Evolutionary conservation across 2,113 vertebrate species (phyloP), one percentile per base, ranked within the genome.

Genomic region (Arenaria interpres): DNA sequence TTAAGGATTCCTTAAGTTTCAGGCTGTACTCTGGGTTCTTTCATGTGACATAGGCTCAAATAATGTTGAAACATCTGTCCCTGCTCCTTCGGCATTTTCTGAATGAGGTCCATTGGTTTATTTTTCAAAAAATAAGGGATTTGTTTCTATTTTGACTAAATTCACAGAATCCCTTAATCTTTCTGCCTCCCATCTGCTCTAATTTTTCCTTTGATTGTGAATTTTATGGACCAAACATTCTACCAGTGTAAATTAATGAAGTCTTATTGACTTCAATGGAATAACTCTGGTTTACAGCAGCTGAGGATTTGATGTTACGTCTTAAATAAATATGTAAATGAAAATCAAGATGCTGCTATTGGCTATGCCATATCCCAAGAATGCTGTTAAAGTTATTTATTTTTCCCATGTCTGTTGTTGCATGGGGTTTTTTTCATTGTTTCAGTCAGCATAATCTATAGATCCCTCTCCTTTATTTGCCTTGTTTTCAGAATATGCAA

Each of bases 401-500:
- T 90, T 90, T 86, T 57, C 63, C 63, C 46, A 10, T 39, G 25
- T 37, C 37, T 62, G 22, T 33, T 88, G 25, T 81, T 92, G 8
- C 32, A 71, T 14, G 6, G 12, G 4, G 1, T 2, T 24, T 79
- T 69, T 45, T 35, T n/a, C 23, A 2, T 68, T 87, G 19, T 73
- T 96, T 72, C 28, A 91, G 35, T 4, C 45, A 48, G 39, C 43
- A 72, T 53, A 60, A 94, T 87, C n/a, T 84, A 74, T 63, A 56
- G 20, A 45, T 72, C 14, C 68, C 21, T 81, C 50, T 86, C 39
- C 15, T 85, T 91, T 89, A 92, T 87, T 91, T 82, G 48, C 12
- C 17, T 95, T 85, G 46, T 89, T 82, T 96, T 89, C 63, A 85
- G 43, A 78, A 91, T 73, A 87, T 85, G 45, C 12, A 78, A 73